Conservation (phyloP, 2,888 invertebrate species). For the Seira ritae region DNA sequence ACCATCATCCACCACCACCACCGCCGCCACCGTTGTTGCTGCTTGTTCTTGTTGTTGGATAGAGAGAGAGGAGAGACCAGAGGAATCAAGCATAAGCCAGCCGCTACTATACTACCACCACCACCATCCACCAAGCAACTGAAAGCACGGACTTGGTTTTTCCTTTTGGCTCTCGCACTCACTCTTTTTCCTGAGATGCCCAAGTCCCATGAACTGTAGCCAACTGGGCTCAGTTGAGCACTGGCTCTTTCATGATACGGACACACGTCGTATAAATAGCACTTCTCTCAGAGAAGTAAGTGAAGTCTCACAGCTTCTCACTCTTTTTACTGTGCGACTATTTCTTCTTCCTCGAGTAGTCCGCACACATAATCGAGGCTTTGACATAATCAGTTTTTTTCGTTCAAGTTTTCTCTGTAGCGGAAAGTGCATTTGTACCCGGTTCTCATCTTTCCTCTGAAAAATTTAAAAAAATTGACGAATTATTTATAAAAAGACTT, state of each 20-base stretch:
- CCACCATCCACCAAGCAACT: neutral
- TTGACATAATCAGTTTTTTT: neutral
- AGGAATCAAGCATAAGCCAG: constrained; percentile 16
- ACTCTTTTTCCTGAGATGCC: constrained; percentile 47
- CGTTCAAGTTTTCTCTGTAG: neutral
- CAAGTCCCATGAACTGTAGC: constrained; percentile 61
- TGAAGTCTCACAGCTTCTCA: too few species aligned
- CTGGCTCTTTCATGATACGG: constrained; percentile 68
- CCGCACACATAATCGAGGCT: constrained; percentile 22
- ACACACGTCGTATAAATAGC: constrained; percentile 48
- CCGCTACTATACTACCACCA: constrained; percentile 6
- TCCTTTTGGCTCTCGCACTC: neutral
- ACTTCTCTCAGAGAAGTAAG: constrained; percentile 21
- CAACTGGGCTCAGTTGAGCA: constrained; percentile 71
- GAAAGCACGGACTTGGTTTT: constrained; percentile 13
- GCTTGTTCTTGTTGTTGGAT: neutral
- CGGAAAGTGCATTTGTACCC: too few species aligned
- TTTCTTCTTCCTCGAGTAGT: neutral
- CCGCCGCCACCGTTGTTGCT: neutral
- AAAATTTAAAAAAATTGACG: too few species aligned
- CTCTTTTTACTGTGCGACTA: too few species aligned
- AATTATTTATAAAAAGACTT: too few species aligned
- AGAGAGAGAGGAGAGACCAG: neutral
- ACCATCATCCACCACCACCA: constrained; percentile 16
- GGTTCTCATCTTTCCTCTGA: too few species aligned